These are phyloP conservation scores for Xiphorhynchus erythropygius DNA, from an alignment of 2,797 vertebrate species.

Conservation along the genomic window DNA sequence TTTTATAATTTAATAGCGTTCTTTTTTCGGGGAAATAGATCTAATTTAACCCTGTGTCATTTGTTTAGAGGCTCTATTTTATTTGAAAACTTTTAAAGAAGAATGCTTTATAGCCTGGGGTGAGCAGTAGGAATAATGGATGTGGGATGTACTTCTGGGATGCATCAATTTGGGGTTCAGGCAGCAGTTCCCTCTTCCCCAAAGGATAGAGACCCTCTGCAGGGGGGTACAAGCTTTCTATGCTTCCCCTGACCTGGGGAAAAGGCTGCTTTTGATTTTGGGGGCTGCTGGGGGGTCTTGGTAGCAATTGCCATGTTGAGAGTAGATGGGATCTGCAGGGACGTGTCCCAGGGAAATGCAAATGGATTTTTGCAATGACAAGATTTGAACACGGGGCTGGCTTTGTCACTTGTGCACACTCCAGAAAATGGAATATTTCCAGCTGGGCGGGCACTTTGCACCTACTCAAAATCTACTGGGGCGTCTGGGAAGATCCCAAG, in stretches of 20 bases:
- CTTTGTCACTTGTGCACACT: rapidly evolving
- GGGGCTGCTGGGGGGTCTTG: not conserved
- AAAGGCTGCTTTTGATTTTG: not conserved
- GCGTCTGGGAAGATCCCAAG: rapidly evolving
- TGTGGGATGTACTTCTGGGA: not conserved
- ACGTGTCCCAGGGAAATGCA: not conserved
- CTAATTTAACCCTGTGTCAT: slow-evolving; percentile 5
- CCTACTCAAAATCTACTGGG: rapidly evolving
- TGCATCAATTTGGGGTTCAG: not conserved
- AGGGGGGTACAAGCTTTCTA: rapidly evolving
- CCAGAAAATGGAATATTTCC: not conserved
- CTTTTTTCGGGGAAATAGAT: not conserved
- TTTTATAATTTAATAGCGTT: not conserved
- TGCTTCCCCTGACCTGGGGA: not conserved
- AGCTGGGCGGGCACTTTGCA: not conserved
- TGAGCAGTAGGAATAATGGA: not conserved
- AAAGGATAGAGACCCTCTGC: rapidly evolving
- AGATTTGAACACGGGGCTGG: rapidly evolving
- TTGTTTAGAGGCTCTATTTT: slow-evolving; percentile 3
- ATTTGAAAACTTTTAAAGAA: slow-evolving; percentile 10
- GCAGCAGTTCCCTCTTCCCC: not conserved
- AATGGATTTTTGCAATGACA: rapidly evolving
- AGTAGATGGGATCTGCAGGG: not conserved
- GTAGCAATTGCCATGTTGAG: rapidly evolving
- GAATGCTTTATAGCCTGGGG: not conserved